Base-by-base conservation (phyloP, 2,113 vertebrate genomes). In the Centropus unirufus region DNA sequence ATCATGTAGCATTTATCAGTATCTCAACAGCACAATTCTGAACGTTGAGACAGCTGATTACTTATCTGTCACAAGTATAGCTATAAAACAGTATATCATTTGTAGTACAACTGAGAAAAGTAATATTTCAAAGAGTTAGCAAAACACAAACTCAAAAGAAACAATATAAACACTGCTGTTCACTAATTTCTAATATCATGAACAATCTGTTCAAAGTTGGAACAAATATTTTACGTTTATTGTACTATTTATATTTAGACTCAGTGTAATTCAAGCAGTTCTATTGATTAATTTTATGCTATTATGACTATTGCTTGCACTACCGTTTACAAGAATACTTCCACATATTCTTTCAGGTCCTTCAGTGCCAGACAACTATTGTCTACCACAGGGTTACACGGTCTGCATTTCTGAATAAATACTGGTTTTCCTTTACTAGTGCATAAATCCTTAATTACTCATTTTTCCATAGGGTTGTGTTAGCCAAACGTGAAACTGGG, bases 401-500 rank as follows among this genome's bases (percentile, higher is more conserved):
- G 14, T 44, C 20, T 64, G 2, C 44, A 21, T 49, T 75, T 83
- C 22, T 82, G 12, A 85, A 87, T 34, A 72, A 72, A 72, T 44
- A 8, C 2, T 39, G 1, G 0, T 68, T 89, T 85, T 54, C 11
- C 67, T 85, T 59, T 39, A 94, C 67, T 44, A 87, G 54, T 40
- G 11, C 21, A 58, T 57, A 67, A 36, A 91, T 61, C 13, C 67
- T 54, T 64, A 76, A 49, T 32, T 82, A 7, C 2, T 62, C 72
- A 9, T 76, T 85, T 91, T 85, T 40, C 24, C 78, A 68, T 5
- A 52, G 52, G 29, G 26, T 47, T 83, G 70, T 51, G 30, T 57
- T 78, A 84, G 58, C 12, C 6, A 83, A 79, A 88, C 14, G 36
- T 22, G 36, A 96, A 96, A 92, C 13, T 76, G 14, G 61, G 58